phyloP scores from a whole-genome alignment of 2,888 invertebrate genomes.

The Dicyrtoma fusca region DNA sequence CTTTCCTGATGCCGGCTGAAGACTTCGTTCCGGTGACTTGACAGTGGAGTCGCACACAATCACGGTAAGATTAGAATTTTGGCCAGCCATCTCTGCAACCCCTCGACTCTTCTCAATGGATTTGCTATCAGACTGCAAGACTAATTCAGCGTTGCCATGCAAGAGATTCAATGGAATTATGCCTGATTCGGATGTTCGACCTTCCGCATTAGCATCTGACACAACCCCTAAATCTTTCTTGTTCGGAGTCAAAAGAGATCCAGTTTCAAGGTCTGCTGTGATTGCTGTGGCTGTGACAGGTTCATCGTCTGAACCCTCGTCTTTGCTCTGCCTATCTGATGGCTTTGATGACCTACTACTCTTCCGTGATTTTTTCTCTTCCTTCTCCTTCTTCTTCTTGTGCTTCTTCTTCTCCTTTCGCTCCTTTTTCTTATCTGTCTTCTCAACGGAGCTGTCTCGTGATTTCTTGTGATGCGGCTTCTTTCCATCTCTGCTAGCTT shows the following conservation, averaged over 20 bases:
- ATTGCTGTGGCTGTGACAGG: conserved; percentile 19
- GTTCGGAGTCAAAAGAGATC: too few species aligned
- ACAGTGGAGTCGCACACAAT: conserved; percentile 52
- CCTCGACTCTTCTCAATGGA: background rate
- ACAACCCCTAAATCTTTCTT: too few species aligned
- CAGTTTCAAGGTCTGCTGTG: conserved; percentile 12
- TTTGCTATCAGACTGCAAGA: too few species aligned
- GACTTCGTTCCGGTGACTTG: conserved; percentile 44
- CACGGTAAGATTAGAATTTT: conserved; percentile 21
- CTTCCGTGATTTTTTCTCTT: conserved; percentile 47
- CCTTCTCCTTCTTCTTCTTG: conserved; percentile 58
- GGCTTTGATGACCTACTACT: conserved; percentile 49
- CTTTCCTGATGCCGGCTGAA: background rate
- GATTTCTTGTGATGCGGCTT: conserved; percentile 58
- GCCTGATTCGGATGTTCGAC: too few species aligned
- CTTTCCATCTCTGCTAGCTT: conserved; percentile 61
- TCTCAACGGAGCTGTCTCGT: conserved; percentile 30
- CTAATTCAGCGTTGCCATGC: too few species aligned
- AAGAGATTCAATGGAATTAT: too few species aligned
- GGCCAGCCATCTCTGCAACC: conserved; percentile 16
- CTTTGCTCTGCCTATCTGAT: conserved; percentile 56
- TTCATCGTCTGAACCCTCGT: conserved; percentile 35
- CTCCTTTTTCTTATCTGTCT: conserved; percentile 50
- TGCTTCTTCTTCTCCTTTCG: conserved; percentile 59
- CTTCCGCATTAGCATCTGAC: too few species aligned